Base-by-base conservation (phyloP, 2,113 vertebrate species). In the Steatornis caripensis region DNA sequence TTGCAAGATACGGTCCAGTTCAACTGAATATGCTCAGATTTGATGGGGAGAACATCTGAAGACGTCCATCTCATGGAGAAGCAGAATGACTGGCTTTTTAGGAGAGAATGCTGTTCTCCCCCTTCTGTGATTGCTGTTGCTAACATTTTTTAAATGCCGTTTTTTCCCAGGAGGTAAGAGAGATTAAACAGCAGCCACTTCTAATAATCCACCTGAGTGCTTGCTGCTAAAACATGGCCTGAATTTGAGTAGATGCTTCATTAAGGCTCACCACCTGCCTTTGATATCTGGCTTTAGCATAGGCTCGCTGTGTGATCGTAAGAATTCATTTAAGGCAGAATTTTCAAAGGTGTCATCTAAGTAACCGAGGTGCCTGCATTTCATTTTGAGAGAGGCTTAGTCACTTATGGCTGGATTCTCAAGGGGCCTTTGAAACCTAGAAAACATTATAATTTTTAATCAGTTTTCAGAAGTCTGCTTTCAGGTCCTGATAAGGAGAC, bases 201-300 rank as follows among this genome's bases (percentile, higher is more conserved):
- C 68, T 94, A 64, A 91, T 95, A 96, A 91, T 81, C 90, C 45
- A 36, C 68, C 49, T 43, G 66, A 86, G 72, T 69, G 36, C 76
- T 92, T 91, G 77, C 81, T 92, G 86, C 72, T 89, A 53, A 93
- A 95, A 66, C 76, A 89, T 9, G 16, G 66, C 58, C 68, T 92
- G 85, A 93, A 87, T 95, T 93, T 95, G 57, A 76, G 92, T 48
- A 82, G 92, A 70, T 93, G 61, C 84, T 93, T 95, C 72, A 78
- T 95, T 95, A 95, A 79, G 61, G 61, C 80, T 92, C 21, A 34
- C 69, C 61, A 75, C 83, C 53, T 92, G 77, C 45, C 54, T 94
- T 95, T 96, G 55, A 89, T 95, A 93, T 49, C 65, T 72, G 69
- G 43, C 61, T 94, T 87, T 55, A 55, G 46, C 36, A 15, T 22